Conservation (phyloP, 2,888 invertebrate genomes). For the Sphecodes monilicornis region DNA sequence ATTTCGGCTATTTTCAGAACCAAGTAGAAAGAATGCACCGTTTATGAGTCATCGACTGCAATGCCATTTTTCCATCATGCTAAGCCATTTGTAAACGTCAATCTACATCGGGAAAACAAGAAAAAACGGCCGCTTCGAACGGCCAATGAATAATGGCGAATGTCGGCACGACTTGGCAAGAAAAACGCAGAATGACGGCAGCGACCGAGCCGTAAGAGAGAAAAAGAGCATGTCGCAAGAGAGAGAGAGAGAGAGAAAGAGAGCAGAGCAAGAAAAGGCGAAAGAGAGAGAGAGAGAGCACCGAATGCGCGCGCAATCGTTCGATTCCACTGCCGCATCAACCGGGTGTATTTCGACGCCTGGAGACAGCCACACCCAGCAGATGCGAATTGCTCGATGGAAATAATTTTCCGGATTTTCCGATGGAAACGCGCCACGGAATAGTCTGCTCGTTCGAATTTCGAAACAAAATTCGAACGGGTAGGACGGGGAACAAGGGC, state of each 20-base stretch:
- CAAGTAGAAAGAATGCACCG: background rate
- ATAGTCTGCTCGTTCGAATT: background rate
- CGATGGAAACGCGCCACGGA: background rate
- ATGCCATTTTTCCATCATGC: background rate
- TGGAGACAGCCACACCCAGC: slow-evolving; percentile 79
- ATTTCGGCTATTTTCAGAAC: background rate
- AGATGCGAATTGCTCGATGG: background rate
- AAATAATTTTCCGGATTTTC: slow-evolving; percentile 23
- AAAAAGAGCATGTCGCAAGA: background rate
- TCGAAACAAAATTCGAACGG: background rate
- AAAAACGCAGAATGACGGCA: background rate
- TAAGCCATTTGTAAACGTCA: background rate
- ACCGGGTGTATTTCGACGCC: slow-evolving; percentile 71
- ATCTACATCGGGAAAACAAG: background rate
- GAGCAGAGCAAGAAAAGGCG: no score
- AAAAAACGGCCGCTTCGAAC: background rate
- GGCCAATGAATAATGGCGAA: background rate
- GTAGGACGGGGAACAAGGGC: background rate
- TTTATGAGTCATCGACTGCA: background rate
- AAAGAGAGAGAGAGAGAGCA: background rate
- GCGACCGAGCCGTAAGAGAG: background rate
- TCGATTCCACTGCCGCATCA: slow-evolving; percentile 82
- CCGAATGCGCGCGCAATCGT: slow-evolving; percentile 81
- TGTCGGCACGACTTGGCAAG: background rate
- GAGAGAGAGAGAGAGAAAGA: slow-evolving; percentile 3